Evolutionary conservation across 2,888 invertebrate species (phyloP).

Genomic region (Euphydryas editha): DNA sequence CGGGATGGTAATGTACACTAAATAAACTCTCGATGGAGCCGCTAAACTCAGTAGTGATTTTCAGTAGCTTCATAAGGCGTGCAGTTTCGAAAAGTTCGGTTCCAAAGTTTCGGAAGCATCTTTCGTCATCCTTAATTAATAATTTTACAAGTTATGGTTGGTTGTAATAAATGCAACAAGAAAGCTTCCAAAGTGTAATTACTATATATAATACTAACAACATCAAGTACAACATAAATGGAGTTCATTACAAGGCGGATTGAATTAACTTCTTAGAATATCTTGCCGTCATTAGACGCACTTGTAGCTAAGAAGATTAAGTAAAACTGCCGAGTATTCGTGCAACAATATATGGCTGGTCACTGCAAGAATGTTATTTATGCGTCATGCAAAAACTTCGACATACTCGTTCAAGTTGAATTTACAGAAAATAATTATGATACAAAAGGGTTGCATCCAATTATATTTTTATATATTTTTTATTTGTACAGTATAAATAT

Average conservation of each 20-base stretch:
- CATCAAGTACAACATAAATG: constrained; percentile 38
- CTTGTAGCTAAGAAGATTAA: constrained; percentile 35
- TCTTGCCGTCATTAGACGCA: constrained; percentile 44
- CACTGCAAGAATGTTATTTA: constrained; percentile 40
- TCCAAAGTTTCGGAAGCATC: too few relatives aligned
- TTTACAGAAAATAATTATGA: not conserved
- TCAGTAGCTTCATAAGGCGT: too few relatives aligned
- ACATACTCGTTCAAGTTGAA: constrained; percentile 1
- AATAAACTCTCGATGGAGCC: too few relatives aligned
- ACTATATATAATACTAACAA: too few relatives aligned
- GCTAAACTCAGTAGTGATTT: too few relatives aligned
- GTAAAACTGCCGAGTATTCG: constrained; percentile 10
- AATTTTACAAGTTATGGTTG: too few relatives aligned
- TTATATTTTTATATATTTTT: not conserved
- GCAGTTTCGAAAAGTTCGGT: too few relatives aligned
- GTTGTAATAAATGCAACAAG: too few relatives aligned
- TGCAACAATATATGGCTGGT: constrained; percentile 31
- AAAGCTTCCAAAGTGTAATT: too few relatives aligned
- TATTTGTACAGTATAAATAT: not conserved
- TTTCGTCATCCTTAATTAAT: too few relatives aligned
- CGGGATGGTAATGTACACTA: too few relatives aligned
- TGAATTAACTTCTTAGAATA: constrained; percentile 47
- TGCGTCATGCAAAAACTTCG: not conserved
- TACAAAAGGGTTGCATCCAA: not conserved
- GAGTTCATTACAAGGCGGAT: constrained; percentile 44